Evolutionary conservation across 2,888 invertebrate species (phyloP).

Genomic region (Linnaemya tessellans): DNA sequence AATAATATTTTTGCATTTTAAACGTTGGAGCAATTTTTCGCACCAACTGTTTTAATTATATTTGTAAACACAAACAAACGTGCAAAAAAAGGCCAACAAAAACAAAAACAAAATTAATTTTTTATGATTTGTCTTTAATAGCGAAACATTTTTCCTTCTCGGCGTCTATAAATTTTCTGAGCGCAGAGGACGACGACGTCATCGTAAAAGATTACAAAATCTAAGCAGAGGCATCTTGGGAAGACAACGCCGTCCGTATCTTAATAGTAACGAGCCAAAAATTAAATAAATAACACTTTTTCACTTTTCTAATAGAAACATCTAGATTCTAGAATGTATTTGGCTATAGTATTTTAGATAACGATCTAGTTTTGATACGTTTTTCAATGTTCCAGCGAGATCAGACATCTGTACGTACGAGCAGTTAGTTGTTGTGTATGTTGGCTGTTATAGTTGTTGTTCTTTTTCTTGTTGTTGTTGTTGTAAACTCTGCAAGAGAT

Average conservation of each 20-base stretch:
- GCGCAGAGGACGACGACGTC: constrained; percentile 5
- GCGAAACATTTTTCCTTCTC: constrained; percentile 53
- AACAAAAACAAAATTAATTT: constrained; percentile 9
- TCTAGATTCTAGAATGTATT: constrained; percentile 6
- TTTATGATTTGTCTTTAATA: constrained; percentile 25
- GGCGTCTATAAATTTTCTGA: constrained; percentile 55
- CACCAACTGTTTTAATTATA: constrained; percentile 72
- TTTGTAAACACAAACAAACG: constrained; percentile 66
- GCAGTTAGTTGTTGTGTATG: neutral
- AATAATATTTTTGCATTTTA: constrained; percentile 35
- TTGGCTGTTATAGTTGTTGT: constrained; percentile 33
- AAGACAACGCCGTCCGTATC: constrained; percentile 18
- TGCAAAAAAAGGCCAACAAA: constrained; percentile 34
- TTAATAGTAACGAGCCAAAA: constrained; percentile 22
- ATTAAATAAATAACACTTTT: constrained; percentile 41
- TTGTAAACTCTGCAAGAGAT: constrained; percentile 66
- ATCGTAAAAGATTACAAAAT: constrained; percentile 27
- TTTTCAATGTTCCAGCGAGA: constrained; percentile 25
- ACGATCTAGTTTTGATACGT: constrained; percentile 45
- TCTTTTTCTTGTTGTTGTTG: too few species aligned
- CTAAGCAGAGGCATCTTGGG: constrained; percentile 1
- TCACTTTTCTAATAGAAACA: constrained; percentile 32
- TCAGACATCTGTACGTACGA: constrained; percentile 40
- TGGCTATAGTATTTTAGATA: constrained; percentile 52
- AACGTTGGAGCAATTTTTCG: constrained; percentile 70